Evolutionary conservation across 92 coral and sea anemone genomes (phyloP).

Genomic region (Epizoanthus fatuus): DNA sequence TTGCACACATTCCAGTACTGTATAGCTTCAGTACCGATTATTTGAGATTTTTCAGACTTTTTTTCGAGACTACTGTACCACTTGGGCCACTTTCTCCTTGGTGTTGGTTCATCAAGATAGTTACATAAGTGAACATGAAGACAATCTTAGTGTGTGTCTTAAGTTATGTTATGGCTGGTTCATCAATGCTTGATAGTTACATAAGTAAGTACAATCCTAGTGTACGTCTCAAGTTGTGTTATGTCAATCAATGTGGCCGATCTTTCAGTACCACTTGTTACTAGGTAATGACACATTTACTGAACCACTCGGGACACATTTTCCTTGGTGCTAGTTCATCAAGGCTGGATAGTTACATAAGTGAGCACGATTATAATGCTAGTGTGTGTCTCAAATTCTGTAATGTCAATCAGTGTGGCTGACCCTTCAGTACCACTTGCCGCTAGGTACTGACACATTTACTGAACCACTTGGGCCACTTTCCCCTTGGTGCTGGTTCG

Average conservation of each 20-base stretch:
- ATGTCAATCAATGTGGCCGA: neutral
- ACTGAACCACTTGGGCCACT: constrained; percentile 93
- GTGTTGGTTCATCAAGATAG: neutral
- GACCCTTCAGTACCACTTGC: neutral
- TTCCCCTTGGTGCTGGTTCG: constrained; percentile 97
- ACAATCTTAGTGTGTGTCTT: too few relatives aligned
- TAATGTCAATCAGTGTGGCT: neutral
- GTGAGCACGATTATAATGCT: constrained; percentile 89
- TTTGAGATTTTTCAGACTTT: too few relatives aligned
- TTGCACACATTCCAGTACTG: neutral
- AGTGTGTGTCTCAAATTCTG: too few relatives aligned
- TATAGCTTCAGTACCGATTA: neutral
- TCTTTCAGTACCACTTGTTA: neutral
- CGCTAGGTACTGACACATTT: constrained; percentile 85
- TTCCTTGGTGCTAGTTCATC: constrained; percentile 98
- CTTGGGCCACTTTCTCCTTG: too few relatives aligned
- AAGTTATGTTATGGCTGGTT: too few relatives aligned
- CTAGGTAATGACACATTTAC: constrained; percentile 88
- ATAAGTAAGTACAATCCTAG: too few relatives aligned
- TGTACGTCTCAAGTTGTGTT: too few relatives aligned
- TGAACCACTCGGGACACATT: constrained; percentile 92
- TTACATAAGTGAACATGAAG: neutral
- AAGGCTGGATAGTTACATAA: constrained; percentile 86
- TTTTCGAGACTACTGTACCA: too few relatives aligned
- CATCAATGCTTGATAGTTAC: too few relatives aligned